Evolutionary conservation across 2,888 invertebrate species (phyloP).

Genomic region (Drosophila yooni): DNA sequence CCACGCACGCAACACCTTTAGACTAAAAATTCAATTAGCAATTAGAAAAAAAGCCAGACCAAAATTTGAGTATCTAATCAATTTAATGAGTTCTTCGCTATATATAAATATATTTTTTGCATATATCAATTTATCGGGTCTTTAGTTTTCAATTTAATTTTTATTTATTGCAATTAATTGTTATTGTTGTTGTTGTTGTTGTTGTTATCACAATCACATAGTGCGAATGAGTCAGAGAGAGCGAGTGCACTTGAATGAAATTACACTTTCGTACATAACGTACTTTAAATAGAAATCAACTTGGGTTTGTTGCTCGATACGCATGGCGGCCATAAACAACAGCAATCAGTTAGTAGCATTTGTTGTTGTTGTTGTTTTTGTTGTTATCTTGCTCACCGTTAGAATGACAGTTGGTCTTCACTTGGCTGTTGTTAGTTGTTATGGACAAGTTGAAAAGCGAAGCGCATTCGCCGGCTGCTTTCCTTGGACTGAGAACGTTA

Average conservation of each 20-base stretch:
- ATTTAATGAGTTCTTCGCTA: constrained; percentile 60
- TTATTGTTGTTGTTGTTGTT: constrained; percentile 17
- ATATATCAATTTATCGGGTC: constrained; percentile 16
- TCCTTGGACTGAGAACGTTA: constrained; percentile 59
- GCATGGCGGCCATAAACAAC: constrained; percentile 43
- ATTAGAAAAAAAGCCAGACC: constrained; percentile 35
- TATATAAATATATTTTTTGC: constrained; percentile 26
- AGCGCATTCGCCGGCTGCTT: constrained; percentile 61
- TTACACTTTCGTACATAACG: constrained; percentile 33
- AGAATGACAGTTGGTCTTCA: constrained; percentile 18
- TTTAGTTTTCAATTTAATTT: constrained; percentile 9
- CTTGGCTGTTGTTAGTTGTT: neutral
- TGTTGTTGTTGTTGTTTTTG: constrained; percentile 16
- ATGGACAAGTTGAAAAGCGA: constrained; percentile 28
- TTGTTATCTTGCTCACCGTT: constrained; percentile 64
- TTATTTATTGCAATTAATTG: constrained; percentile 22
- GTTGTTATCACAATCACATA: constrained; percentile 23
- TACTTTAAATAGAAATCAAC: constrained; percentile 10
- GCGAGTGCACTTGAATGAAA: constrained; percentile 43
- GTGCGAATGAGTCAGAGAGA: constrained; percentile 52
- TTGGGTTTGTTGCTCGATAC: constrained; percentile 20
- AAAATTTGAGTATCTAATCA: constrained; percentile 67
- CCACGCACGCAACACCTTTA: constrained; percentile 27
- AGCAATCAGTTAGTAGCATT: neutral
- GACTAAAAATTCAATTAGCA: constrained; percentile 70